Evolutionary conservation across 2,888 invertebrate genomes (phyloP).

Genomic region (Oasisia sp.): DNA sequence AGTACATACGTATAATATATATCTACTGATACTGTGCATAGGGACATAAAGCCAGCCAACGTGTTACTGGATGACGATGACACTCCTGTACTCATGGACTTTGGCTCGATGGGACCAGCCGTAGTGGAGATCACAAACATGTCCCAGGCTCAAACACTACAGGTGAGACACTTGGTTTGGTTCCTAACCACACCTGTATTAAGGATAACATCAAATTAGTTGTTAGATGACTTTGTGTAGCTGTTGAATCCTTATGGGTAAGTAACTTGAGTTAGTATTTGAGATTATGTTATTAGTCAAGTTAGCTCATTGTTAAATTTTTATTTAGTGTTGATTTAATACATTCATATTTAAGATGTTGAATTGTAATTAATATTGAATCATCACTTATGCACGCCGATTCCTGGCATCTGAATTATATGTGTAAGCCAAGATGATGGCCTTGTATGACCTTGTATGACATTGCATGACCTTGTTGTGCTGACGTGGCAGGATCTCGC

Average conservation of each 20-base stretch:
- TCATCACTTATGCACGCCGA: no score
- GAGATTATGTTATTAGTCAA: background rate
- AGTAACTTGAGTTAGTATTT: background rate
- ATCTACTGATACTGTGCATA: slow-evolving; percentile 45
- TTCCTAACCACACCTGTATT: background rate
- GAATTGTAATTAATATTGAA: background rate
- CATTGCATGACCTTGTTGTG: background rate
- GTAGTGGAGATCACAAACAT: slow-evolving; percentile 62
- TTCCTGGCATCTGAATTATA: no score
- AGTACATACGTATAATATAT: background rate
- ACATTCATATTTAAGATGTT: background rate
- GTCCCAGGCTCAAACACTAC: slow-evolving; percentile 61
- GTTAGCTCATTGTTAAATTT: background rate
- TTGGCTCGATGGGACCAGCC: slow-evolving; percentile 72
- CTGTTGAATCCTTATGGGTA: background rate
- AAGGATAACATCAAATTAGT: background rate
- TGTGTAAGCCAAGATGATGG: background rate
- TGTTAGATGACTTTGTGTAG: background rate
- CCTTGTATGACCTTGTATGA: background rate
- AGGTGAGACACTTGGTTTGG: slow-evolving; percentile 47
- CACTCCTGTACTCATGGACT: slow-evolving; percentile 83
- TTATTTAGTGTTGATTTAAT: background rate
- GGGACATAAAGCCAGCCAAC: slow-evolving; percentile 88
- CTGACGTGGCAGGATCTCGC: slow-evolving; percentile 76
- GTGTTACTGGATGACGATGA: slow-evolving; percentile 78